Evolutionary conservation across 2,888 invertebrate species (phyloP), one percentile per base, ranked within the genome.

Genomic region (Heliconius charithonia): DNA sequence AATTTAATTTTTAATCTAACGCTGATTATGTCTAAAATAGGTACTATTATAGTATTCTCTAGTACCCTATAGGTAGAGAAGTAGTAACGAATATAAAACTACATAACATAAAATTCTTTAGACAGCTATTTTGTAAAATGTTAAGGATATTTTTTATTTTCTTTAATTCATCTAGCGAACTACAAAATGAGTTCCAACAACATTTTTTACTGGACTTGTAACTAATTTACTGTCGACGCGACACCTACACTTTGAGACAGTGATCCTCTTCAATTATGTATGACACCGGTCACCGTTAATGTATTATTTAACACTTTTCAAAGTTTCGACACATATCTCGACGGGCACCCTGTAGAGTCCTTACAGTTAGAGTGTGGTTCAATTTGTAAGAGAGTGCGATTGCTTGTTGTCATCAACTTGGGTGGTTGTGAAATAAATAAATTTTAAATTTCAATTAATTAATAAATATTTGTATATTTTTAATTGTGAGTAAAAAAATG

Each of bases 271-370:
- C 88, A 91, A 92, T 92, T 91, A 93, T 92, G 92, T 90, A 93
- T 92, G 89, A 88, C 89, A 87, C 85, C 87, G 85, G 89, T 88
- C 89, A 87, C 85, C 87, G 85, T 90, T 91, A 88, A 93, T 93
- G 93, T 93, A 93, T 93, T 93, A 93, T 93, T 92, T 92, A 93
- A 92, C 93, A 92, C 92, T 86, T 88, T 87, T 88, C 87, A 87
- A 88, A 86, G 88, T 91, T 90, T 91, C 91, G 89, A 91, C 89
- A 91, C 89, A 89, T 90, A 89, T 90, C 90, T 89, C 89, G 70
- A 86, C 86, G 81, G 91, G 86, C 91, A 87, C 91, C 92, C 92
- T 87, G 92, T 87, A 82, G 92, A 84, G 91, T 85, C 83, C 85
- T 86, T 86, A 86, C 83, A 80, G 85, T 86, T 84, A 79, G 80